phyloP scores from a whole-genome alignment of 2,888 invertebrate species.

The Andrena camellia region DNA sequence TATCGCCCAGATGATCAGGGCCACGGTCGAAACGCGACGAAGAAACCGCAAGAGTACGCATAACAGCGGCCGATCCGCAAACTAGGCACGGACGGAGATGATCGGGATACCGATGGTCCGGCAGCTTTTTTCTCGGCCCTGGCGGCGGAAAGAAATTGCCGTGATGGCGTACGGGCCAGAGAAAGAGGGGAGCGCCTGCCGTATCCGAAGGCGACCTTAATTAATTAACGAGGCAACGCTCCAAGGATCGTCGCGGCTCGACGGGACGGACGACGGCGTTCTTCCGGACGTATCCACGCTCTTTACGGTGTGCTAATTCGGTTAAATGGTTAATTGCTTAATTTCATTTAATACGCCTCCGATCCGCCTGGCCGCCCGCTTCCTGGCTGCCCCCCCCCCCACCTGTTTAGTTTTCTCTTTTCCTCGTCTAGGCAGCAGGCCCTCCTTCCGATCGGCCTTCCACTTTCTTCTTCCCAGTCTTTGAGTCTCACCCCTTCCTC shows the following conservation, averaged over 20 bases:
- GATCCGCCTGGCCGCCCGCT: slow-evolving; percentile 72
- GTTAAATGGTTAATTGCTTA: slow-evolving; percentile 84
- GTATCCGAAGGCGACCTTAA: slow-evolving; percentile 75
- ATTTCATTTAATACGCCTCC: slow-evolving; percentile 81
- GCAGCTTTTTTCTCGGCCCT: slow-evolving; percentile 56
- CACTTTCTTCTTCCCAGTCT: slow-evolving; percentile 43
- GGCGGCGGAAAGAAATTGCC: slow-evolving; percentile 37
- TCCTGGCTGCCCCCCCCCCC: slow-evolving; percentile 52
- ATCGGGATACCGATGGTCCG: slow-evolving; percentile 74
- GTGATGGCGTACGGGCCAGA: not conserved
- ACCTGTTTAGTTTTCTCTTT: slow-evolving; percentile 6
- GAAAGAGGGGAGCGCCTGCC: slow-evolving; percentile 42
- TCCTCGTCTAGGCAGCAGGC: slow-evolving; percentile 24
- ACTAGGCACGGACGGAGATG: slow-evolving; percentile 71
- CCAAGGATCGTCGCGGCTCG: slow-evolving; percentile 61
- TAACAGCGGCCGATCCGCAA: slow-evolving; percentile 62
- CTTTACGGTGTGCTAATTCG: slow-evolving; percentile 81
- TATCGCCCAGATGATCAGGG: slow-evolving; percentile 36
- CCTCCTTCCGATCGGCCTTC: slow-evolving; percentile 52
- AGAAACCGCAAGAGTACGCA: slow-evolving; percentile 58
- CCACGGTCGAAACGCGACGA: slow-evolving; percentile 45
- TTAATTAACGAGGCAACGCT: slow-evolving; percentile 80
- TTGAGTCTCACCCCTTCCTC: slow-evolving; percentile 25
- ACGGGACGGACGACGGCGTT: slow-evolving; percentile 57
- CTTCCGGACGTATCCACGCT: slow-evolving; percentile 67